Evolutionary conservation across 1,140 invertebrate genomes (phyloP), one percentile per base, ranked within the genome.

Genomic region (Drosophila nasuta): DNA sequence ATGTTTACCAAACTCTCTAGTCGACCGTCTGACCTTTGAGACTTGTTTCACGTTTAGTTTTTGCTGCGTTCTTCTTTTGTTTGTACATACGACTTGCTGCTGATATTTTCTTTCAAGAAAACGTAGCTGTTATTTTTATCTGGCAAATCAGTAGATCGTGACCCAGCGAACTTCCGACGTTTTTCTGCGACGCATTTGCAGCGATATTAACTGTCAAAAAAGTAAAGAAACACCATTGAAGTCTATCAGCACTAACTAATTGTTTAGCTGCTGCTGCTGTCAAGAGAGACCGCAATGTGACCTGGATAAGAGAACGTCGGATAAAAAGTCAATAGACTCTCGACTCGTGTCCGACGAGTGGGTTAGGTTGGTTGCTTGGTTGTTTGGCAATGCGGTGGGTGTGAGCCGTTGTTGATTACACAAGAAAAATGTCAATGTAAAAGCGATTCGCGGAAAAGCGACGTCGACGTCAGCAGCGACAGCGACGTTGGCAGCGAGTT

Each of bases 381-480:
- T 66, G 67, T 87, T 79, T 66, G 66, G 57, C 79, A 87, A 88
- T 77, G 59, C 43, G 51, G 68, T 63, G 79, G 75, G 79, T 62
- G 75, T 86, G 79, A 46, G 62, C 4, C 10, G 58, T 1, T 76
- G 58, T 1, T 76, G 91, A 68, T 74, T 86, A 82, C 57, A 58
- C 72, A 91, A 87, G 88, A 91, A 82, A 25, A 86, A 70, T 91
- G 70, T 75, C 83, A 88, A 78, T 82, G 79, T 72, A 78, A 88
- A 81, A 66, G 52, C 54, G 67, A 75, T 87, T 87, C 85, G 85
- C 74, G 74, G 85, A 87, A 87, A 88, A 81, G 51, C 8, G 51
- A 20, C 38, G 48, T 43, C 60, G 49, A n/a, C 30, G 10, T 5
- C 2, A 15, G 15, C 15, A 15, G 15, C 15, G 43, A 25, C 56